Evolutionary conservation across 2,888 invertebrate species (phyloP), one percentile per base, ranked within the genome.

Genomic region (Ennomos fuscantarius): DNA sequence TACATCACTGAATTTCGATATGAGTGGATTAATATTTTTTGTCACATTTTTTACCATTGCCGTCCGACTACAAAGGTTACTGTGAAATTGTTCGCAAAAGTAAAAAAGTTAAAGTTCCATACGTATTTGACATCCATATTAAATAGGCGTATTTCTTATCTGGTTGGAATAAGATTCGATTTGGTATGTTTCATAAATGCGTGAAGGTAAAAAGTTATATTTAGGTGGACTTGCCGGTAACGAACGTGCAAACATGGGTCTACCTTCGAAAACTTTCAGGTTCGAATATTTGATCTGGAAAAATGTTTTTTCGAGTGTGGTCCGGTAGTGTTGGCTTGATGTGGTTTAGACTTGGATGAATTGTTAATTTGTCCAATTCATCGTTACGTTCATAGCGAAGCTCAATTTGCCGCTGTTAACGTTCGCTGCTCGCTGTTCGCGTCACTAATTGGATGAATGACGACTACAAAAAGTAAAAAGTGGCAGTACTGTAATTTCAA

Each of bases 231-330:
- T 57, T 52, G 57, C 57, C 53, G 50, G 59, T 59, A 59, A 62
- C 59, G 62, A 62, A 56, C 52, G 48, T 36, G 64, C 61, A 56
- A 60, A 64, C 64, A 52, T 57, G 47, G 62, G 62, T 57, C 53
- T 57, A 64, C 62, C 60, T 62, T 59, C 55, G 31, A 44, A 59
- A 64, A 64, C 46, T 62, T 64, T 64, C 32, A 34, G 59, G 57
- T 62, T 64, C 50, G 49, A 57, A 52, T 57, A 57, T 57, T 57
- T 52, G 57, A 47, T 57, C 49, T 51, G 60, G 45, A 46, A 55
- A 58, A 62, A 53, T 52, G 43, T 59, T 64, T 62, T 61, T 53
- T 45, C 45, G 12, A 48, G 45, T 55, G 49, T 44, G 47, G 42
- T 48, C 47, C 34, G 15, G 37, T 13, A 3, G 15, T 24, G 24